Percentiles rank a stretch among this genome's conserved stretches.
phyloP scores from a whole-genome alignment of 2,113 vertebrate genomes.

The Antennarius striatus region DNA sequence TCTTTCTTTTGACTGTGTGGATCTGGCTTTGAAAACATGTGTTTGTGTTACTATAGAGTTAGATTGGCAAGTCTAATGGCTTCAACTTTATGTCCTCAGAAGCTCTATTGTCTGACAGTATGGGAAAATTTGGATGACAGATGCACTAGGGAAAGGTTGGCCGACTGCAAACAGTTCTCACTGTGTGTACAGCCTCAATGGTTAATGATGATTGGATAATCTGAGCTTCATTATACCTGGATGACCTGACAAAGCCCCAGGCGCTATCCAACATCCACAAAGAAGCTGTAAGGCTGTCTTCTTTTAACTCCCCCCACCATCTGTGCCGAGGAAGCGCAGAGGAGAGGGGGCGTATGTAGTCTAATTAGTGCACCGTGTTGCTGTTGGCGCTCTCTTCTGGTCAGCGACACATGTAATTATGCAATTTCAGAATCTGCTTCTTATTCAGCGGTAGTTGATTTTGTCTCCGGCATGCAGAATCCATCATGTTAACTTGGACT shows the following conservation, averaged over 20 bases:
- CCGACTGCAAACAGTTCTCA: no score
- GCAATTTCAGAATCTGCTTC: constrained; percentile 48
- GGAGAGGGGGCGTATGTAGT: constrained; percentile 12
- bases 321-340: constrained; percentile 39
- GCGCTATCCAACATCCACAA: constrained; percentile 25
- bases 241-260: background rate
- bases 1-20: background rate
- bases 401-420: constrained; percentile 68
- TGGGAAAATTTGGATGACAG: background rate
- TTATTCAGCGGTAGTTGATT: constrained; percentile 40
- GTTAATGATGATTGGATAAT: background rate
- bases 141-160: background rate
- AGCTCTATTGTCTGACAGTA: background rate
- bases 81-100: background rate
- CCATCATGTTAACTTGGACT: constrained; percentile 16
- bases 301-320: constrained; percentile 42
- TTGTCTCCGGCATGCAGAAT: constrained; percentile 29
- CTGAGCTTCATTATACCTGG: constrained; percentile 14
- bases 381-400: constrained; percentile 36
- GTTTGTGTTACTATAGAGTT: background rate
- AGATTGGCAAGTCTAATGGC: background rate
- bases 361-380: constrained; percentile 57
- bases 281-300: constrained; percentile 39
- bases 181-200: background rate
- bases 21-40: background rate